Base-by-base conservation (phyloP, 2,888 invertebrate genomes). In the Phengaris arion region DNA sequence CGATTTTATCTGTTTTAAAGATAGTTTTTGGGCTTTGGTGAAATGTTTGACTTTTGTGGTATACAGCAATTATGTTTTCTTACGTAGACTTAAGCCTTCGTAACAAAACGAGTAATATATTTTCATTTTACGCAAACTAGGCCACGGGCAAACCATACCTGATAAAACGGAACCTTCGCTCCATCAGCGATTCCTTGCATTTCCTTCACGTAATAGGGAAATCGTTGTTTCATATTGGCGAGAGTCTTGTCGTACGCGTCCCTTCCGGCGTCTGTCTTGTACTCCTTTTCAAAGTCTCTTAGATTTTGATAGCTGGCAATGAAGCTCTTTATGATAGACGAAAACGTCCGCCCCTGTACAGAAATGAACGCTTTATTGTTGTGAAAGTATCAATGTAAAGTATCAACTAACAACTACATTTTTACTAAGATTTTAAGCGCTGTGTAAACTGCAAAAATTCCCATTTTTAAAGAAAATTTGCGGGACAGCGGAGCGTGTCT, bases 181-280 rank as follows among this genome's bases (percentile, higher is more conserved):
- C 98, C 98, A 84, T 97, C 97, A 8, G 98, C 97, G n/a, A 96
- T 95, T 8, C 98, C 98, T 85, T 97, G 95, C 64, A 98, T 92
- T 89, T 98, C 98, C 77, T 95, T 94, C 2, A 98, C 92, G 84
- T 98, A 98, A 82, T 97, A 96, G 0, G 98, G 98, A 87, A 95
- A 98, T 81, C 96, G 95, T 74, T 93, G 87, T 81, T 95, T 95
- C 80, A 96, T 96, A 78, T 94, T 94, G 5, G 93, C 94, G 69
- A 98, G 91, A 0, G 97, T 97, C 76, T 94, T 95, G 48, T 97
- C 96, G 83, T 97, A 98, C 0, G 96, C 95, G 77, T 92, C 86
- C 78, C 94, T 94, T 74, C 98, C 98, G 80, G 94, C 94, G 9
- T 94, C 92, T 0, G 96, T 96, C 76, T 95, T 94, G 85, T 97